Evolutionary conservation across 53 echinoderm and acorn worm genomes (phyloP), one percentile per base, ranked within the genome.

Genomic region (Paelopatides confundens): DNA sequence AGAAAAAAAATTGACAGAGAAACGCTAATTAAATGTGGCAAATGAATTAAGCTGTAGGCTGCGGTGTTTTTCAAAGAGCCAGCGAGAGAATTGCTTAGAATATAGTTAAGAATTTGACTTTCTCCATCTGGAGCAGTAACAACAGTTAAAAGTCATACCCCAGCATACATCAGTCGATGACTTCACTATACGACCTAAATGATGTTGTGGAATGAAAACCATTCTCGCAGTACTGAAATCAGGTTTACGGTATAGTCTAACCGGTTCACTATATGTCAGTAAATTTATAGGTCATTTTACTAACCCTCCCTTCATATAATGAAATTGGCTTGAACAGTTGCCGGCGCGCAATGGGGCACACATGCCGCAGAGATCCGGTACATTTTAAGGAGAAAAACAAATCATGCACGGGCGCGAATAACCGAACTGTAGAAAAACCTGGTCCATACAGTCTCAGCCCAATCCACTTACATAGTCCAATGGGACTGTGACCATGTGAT

Each of bases 1-100:
- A 48, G 24, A 21, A n/a, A 54, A 58, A 23, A 18, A 18, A 6
- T 58, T 58, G 58, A 58, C 58, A 58, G 58, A 18, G 58, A 58
- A 58, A 58, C 58, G 21, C 58, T 58, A 58, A 58, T 58, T 58
- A 58, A 58, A 58, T 58, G 58, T 58, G 58, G 58, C 58, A 58
- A 58, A 58, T 58, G 58, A 58, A 58, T 58, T 58, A 58, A 58
- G 58, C 58, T 58, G n/a, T 18, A 58, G 58, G 24, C 58, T 23
- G 58, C 58, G 58, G 58, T 58, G 58, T 58, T 58, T 58, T 58
- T 58, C n/a, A 21, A 58, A 58, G 58, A 6, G 58, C 21, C 58
- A 58, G 58, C 15, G 58, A 58, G 26, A 23, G n/a, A n/a, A 58
- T 18, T 21, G 15, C 15, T 58, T 21, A 58, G 17, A 23, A 18